A percentile compares a stretch with the other conserved stretches of the same genome.
Conservation (phyloP, 2,888 invertebrate genomes). For the Cistogaster globosa region DNA sequence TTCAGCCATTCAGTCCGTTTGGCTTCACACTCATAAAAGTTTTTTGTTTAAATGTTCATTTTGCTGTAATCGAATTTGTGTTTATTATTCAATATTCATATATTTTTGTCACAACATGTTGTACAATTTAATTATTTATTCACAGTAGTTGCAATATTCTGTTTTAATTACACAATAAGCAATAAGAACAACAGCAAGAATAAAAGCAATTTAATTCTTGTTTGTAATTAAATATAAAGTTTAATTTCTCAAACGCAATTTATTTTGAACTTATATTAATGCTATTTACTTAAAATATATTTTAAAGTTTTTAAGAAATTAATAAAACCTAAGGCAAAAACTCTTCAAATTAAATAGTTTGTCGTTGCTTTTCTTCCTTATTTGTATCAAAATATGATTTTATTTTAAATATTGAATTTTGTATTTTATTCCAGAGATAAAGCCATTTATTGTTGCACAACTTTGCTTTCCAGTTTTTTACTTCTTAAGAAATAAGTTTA, state of each 20-base stretch:
- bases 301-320: too few species aligned
- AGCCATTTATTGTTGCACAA: too few species aligned
- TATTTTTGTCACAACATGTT: constrained; percentile 56
- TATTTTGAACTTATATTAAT: constrained; percentile 59
- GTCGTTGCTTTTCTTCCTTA: too few species aligned
- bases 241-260: constrained; percentile 53
- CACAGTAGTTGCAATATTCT: constrained; percentile 36
- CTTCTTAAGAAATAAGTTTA: too few species aligned
- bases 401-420: too few species aligned
- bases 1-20: constrained; percentile 20
- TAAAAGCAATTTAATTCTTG: not conserved
- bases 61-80: constrained; percentile 30
- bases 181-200: constrained; percentile 32
- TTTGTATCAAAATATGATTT: too few species aligned
- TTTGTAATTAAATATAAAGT: constrained; percentile 5
- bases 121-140: constrained; percentile 59
- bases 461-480: too few species aligned
- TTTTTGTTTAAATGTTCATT: constrained; percentile 43
- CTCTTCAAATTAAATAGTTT: too few species aligned
- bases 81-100: constrained; percentile 53
- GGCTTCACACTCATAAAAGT: constrained; percentile 23
- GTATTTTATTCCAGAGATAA: too few species aligned
- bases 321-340: too few species aligned
- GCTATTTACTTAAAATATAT: too few species aligned
- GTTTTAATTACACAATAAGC: constrained; percentile 3